Evolutionary conservation across 2,888 invertebrate species (phyloP).

Genomic region (Oligia strigilis): DNA sequence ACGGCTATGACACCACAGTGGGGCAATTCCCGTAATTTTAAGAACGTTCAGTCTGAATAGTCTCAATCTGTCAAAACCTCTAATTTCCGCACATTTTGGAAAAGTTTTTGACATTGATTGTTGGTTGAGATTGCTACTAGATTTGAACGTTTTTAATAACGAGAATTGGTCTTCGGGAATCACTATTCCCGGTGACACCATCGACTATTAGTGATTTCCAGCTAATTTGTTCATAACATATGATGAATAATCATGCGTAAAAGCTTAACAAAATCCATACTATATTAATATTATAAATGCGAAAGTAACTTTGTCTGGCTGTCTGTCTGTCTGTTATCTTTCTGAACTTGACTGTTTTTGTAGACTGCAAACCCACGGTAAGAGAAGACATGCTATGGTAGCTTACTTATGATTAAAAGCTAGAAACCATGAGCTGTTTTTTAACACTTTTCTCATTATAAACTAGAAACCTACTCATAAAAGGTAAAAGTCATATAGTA

Average conservation of each 20-base stretch:
- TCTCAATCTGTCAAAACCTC: no score
- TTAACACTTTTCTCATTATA: not conserved
- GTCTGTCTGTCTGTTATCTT: not conserved
- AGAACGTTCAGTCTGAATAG: no score
- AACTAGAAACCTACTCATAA: not conserved
- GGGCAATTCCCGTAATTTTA: no score
- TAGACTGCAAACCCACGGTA: not conserved
- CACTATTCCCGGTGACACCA: no score
- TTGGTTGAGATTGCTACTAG: no score
- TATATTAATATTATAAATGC: not conserved
- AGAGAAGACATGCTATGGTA: not conserved
- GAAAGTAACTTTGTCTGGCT: not conserved
- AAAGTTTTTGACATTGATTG: no score
- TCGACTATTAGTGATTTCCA: no score
- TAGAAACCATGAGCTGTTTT: not conserved
- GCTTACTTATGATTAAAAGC: not conserved
- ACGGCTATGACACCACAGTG: not conserved
- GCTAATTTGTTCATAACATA: no score
- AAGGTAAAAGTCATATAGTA: slow-evolving; percentile 2
- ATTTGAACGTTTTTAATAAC: no score
- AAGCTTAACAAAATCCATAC: not conserved
- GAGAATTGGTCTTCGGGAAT: no score
- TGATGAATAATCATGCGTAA: no score
- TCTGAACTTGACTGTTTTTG: not conserved
- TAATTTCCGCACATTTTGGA: no score